A percentile compares a stretch with the other conserved stretches of the same genome.
phyloP scores from a whole-genome alignment of 2,888 invertebrate genomes.

The Cetonia aurata region DNA sequence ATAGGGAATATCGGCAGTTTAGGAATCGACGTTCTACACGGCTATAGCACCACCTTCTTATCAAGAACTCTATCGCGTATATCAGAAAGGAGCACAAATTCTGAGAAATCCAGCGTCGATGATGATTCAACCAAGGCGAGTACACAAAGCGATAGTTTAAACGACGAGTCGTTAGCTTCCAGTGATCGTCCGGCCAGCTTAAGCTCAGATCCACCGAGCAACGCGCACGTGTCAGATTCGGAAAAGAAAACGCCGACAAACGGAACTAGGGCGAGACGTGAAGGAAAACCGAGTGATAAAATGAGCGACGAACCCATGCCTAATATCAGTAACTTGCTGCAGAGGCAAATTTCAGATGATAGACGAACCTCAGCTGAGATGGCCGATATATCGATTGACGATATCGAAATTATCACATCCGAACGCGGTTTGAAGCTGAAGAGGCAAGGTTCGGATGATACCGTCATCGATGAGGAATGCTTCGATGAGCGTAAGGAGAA shows the following conservation, averaged over 20 bases:
- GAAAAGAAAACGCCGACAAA: constrained; percentile 62
- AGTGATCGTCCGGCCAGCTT: constrained; percentile 89
- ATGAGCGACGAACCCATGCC: constrained; percentile 58
- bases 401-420: constrained; percentile 66
- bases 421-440: constrained; percentile 64
- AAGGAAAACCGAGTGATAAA: constrained; percentile 54
- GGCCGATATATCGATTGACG: constrained; percentile 86
- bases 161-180: constrained; percentile 86
- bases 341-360: constrained; percentile 80
- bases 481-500: constrained; percentile 60
- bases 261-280: constrained; percentile 46
- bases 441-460: constrained; percentile 66
- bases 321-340: constrained; percentile 62
- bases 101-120: constrained; percentile 88
- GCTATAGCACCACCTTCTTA: constrained; percentile 80
- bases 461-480: constrained; percentile 66
- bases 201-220: constrained; percentile 86
- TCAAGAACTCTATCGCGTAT: constrained; percentile 86
- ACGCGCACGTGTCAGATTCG: constrained; percentile 73
- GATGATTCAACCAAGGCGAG: constrained; percentile 90
- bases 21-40: constrained; percentile 73
- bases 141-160: constrained; percentile 85
- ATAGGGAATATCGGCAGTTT: constrained; percentile 57
- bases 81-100: constrained; percentile 89
- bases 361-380: constrained; percentile 86